Base-by-base conservation (phyloP, 2,797 vertebrate genomes). In the Xiphophorus birchmanni region DNA sequence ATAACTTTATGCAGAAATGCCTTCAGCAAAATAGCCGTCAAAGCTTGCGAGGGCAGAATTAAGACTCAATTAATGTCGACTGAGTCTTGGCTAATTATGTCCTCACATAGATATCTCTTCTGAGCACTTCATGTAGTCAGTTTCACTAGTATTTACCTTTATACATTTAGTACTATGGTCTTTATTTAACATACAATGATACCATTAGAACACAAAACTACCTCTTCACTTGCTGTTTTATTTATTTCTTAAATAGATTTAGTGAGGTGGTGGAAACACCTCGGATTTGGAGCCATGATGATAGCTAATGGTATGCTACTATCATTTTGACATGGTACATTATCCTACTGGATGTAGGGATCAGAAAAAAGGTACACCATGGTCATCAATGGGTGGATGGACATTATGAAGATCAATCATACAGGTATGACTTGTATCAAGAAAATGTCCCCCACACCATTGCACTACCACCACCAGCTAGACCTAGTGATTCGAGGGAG, bases 41-140 rank as follows among this genome's bases (percentile, higher is more conserved):
- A 77, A 84, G 77, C 77, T 80, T 26, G 52, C 0, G 4, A 91
- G 84, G 84, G 86, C 86, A 90, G 47, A n/a, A 56, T 73, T 74
- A 82, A 63, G 72, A 89, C 87, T 92, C 86, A 93, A 92, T 93
- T 95, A 91, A 81, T 79, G 81, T 91, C 81, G 79, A 85, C 79
- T 65, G 35, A 47, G 74, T 90, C 84, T 92, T 93, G 78, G 90
- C 92, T 94, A 91, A 93, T 91, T 86, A 92, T 83, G 88, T 92
- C 90, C 89, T 88, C 82, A 65, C 86, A 80, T 67, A 44, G 76
- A 86, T 90, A 86, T 84, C 80, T 87, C 85, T 92, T 87, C 82
- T 88, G 80, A 91, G 87, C 86, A 92, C 92, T 90, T 94, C 91
- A 88, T 84, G 88, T 85, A 74, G 9, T 26, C 42, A 72, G 13